Conservation (phyloP, 2,797 vertebrate species). For the Peromyscus nudipes region DNA sequence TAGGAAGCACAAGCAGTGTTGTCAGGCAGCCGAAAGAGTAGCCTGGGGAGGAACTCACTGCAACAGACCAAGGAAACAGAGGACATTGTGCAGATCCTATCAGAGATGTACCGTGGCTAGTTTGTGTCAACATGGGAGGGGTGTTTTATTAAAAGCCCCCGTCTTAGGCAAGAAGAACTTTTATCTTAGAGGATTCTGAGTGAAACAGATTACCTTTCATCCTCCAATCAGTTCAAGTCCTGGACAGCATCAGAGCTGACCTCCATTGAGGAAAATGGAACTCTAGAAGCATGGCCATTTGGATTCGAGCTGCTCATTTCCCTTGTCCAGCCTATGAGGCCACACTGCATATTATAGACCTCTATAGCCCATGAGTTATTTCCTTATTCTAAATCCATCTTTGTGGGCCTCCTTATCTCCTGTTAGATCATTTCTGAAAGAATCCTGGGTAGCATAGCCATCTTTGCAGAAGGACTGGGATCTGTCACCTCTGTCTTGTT, state of each 20-base stretch:
- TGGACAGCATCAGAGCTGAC: neutral
- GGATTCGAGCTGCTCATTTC: neutral
- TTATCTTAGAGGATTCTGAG: neutral
- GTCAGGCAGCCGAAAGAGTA: neutral
- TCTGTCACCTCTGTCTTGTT: neutral
- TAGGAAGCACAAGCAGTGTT: neutral
- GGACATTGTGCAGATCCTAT: neutral
- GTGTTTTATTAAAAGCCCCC: neutral
- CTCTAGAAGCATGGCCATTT: neutral
- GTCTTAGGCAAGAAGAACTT: neutral
- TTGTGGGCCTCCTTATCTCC: neutral
- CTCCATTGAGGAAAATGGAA: neutral
- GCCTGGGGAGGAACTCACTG: neutral
- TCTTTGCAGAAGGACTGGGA: neutral
- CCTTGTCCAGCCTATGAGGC: no score
- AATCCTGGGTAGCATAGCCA: neutral
- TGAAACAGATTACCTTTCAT: neutral
- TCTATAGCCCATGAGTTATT: neutral
- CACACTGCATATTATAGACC: neutral
- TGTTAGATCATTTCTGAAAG: neutral
- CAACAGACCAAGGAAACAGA: neutral
- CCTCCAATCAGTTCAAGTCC: neutral
- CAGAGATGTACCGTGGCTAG: neutral
- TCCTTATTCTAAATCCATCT: neutral
- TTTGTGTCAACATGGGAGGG: neutral